Conservation (phyloP, 2,888 invertebrate genomes). For the Cremastinae sp. region DNA sequence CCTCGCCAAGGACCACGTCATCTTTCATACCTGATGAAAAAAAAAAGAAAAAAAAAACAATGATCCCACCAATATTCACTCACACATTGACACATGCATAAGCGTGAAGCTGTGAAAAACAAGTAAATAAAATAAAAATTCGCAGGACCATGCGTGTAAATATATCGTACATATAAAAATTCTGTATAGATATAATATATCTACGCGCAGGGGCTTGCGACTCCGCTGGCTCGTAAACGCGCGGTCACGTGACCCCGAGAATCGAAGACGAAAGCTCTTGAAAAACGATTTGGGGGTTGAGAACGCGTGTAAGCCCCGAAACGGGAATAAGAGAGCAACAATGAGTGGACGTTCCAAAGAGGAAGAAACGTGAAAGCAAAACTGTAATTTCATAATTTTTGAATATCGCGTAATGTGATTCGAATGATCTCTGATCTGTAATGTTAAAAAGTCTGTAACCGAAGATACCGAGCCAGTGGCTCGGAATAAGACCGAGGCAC, state of each 20-base stretch:
- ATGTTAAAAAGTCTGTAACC: slow-evolving; percentile 9
- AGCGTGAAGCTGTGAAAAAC: slow-evolving; percentile 47
- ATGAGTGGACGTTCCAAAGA: slow-evolving; percentile 1
- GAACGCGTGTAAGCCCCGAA: too few relatives aligned
- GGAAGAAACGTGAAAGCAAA: slow-evolving; percentile 9
- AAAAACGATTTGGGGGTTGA: too few relatives aligned
- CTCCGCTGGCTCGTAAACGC: slow-evolving; percentile 45
- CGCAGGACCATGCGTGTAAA: slow-evolving; percentile 69
- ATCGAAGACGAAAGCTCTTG: too few relatives aligned
- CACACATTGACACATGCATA: slow-evolving; percentile 57
- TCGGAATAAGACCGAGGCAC: slow-evolving; percentile 60
- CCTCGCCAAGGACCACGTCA: slow-evolving; percentile 44
- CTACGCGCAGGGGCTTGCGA: slow-evolving; percentile 45
- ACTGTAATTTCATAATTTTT: slow-evolving; percentile 22
- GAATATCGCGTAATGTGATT: slow-evolving; percentile 9
- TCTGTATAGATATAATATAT: slow-evolving; percentile 49
- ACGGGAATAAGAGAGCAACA: too few relatives aligned
- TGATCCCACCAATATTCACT: slow-evolving; percentile 34
- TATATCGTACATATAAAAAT: slow-evolving; percentile 50
- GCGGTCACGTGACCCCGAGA: slow-evolving; percentile 26
- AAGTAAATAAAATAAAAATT: slow-evolving; percentile 64
- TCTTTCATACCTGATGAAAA: slow-evolving; percentile 37
- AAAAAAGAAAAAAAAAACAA: slow-evolving; percentile 7
- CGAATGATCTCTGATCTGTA: slow-evolving; percentile 38
- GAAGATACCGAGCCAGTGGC: slow-evolving; percentile 70